Evolutionary conservation across 2,113 vertebrate genomes (phyloP).

Genomic region (Carollia perspicillata): DNA sequence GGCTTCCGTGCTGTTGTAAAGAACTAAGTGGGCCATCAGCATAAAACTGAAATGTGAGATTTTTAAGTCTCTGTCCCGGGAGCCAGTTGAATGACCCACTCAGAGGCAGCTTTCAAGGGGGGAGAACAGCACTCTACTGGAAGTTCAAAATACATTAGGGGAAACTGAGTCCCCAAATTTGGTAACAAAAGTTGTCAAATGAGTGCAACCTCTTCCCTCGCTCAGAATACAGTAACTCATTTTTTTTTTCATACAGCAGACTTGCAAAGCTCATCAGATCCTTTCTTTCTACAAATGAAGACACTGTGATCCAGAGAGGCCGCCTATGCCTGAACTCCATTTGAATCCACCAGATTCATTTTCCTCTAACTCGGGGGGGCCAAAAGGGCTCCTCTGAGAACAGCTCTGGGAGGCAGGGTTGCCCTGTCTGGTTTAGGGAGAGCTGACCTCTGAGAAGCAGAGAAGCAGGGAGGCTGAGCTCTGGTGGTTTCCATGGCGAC

Average conservation of each 20-base stretch:
- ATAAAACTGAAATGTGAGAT: not conserved
- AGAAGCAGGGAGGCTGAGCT: not conserved
- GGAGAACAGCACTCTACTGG: not conserved
- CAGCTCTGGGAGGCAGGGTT: not conserved
- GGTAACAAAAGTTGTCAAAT: not conserved
- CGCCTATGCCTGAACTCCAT: not conserved
- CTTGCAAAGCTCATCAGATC: not conserved
- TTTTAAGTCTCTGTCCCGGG: not conserved
- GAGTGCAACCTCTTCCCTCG: not conserved
- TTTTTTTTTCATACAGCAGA: not conserved
- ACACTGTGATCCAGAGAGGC: not conserved
- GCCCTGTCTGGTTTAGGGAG: not conserved
- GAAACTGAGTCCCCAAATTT: not conserved
- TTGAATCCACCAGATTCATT: not conserved
- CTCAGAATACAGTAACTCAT: not conserved
- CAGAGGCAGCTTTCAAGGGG: not conserved
- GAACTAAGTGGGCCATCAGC: not conserved
- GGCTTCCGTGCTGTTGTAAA: not conserved
- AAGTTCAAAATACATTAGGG: not conserved
- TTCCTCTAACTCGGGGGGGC: not conserved
- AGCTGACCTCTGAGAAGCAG: not conserved
- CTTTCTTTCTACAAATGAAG: conserved; percentile 29
- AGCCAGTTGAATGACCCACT: not conserved
- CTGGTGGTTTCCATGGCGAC: conserved; percentile 57
- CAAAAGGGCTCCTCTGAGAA: not conserved